Conservation (phyloP, 2,888 invertebrate species). For the Himalopsyche kuldschensis region DNA sequence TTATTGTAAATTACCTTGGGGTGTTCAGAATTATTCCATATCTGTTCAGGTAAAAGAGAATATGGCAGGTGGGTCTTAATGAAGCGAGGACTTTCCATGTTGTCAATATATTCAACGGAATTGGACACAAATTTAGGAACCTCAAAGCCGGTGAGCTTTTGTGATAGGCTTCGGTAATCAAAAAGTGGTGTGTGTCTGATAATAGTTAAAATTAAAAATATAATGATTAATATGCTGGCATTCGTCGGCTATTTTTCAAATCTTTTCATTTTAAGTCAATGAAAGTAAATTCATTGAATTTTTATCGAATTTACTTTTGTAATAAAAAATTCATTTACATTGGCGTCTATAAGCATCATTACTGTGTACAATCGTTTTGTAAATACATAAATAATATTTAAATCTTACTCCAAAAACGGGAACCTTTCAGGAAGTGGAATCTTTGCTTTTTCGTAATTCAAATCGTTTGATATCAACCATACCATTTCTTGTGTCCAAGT, state of each 20-base stretch:
- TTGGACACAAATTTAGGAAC: conserved; percentile 42
- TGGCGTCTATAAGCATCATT: too few species aligned
- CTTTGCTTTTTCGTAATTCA: conserved; percentile 63
- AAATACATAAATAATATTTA: neutral
- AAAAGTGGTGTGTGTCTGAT: conserved; percentile 48
- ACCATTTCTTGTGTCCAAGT: conserved; percentile 80
- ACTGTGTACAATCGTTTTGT: neutral
- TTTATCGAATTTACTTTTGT: too few species aligned
- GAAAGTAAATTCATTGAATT: too few species aligned
- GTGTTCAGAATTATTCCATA: conserved; percentile 18
- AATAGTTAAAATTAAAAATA: too few species aligned
- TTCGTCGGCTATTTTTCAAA: too few species aligned
- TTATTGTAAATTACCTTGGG: conserved; percentile 30
- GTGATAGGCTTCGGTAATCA: conserved; percentile 47
- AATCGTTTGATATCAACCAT: conserved; percentile 67
- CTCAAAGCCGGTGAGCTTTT: conserved; percentile 42
- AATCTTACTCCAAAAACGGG: conserved; percentile 70
- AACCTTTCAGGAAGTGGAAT: conserved; percentile 62
- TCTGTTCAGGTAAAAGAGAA: conserved; percentile 56
- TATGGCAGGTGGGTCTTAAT: conserved; percentile 69
- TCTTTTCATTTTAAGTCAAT: too few species aligned
- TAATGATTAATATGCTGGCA: too few species aligned
- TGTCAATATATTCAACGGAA: conserved; percentile 44
- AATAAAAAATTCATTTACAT: too few species aligned
- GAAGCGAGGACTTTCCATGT: conserved; percentile 57